Evolutionary conservation across 2,888 invertebrate genomes (phyloP), one percentile per base, ranked within the genome.

Genomic region (Psylliodes chrysocephalus): DNA sequence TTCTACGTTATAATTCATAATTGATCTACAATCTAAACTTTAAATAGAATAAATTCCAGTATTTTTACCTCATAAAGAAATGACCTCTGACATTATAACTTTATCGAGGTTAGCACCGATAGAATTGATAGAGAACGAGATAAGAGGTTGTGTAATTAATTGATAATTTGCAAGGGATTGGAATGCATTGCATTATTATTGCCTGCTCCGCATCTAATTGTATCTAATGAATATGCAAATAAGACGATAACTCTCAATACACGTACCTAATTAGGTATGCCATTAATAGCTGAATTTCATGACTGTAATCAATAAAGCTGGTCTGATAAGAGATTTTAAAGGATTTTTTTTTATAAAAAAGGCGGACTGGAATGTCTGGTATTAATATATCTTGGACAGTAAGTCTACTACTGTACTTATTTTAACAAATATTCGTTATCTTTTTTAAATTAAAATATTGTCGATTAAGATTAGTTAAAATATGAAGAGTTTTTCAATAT

Each of bases 201-300:
- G 38, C 3, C 14, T 53, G 33, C 38, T 19, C 19, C 22, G 53
- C 38, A 53, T 35, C 35, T 52, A 52, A 52, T 52, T 52, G 33
- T 33, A 33, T 33, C 52, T 35, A 53, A 53, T 53, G 53, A 53
- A 53, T 53, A 53, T 53, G 53, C 53, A 38, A 53, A 53, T 53
- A 35, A 53, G 19, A 8, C 12, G 14, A 53, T 51, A 15, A 51
- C 51, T 33, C 33, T 30, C 30, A 51, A 51, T 15, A 28, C 33
- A 51, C 33, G 7, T 30, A 28, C 7, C 14, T 33, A 6, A 28
- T 51, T 51, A 51, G 3, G 3, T 51, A 19, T 3, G 12, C 18
- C 53, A 14, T 25, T 54, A 54, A 54, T 54, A 54, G 38, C 53
- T 40, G 25, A 40, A 54, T 54, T 25, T 22, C 53, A 54, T 54